Percentiles rank a stretch among this genome's conserved stretches.
Evolutionary conservation across 2,888 invertebrate species (phyloP).

Genomic region (Prosopocoilus inquinatus): DNA sequence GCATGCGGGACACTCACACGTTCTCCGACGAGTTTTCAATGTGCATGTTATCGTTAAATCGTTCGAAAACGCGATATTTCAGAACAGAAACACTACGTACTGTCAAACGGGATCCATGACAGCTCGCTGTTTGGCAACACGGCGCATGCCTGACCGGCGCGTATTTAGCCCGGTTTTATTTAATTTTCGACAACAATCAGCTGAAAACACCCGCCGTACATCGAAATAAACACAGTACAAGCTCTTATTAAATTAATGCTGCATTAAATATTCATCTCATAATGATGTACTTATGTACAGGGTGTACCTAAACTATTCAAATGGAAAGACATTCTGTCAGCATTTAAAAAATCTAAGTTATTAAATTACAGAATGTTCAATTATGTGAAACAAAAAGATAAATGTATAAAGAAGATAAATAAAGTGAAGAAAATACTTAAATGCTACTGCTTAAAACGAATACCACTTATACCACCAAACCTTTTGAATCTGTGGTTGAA

Average conservation of each 20-base stretch:
- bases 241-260: too few species aligned
- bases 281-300: too few species aligned
- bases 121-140: slow-evolving; percentile 39
- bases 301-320: too few species aligned
- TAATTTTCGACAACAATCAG: neutral
- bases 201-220: too few species aligned
- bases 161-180: slow-evolving; percentile 9
- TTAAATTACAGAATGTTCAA: too few species aligned
- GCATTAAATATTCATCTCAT: too few species aligned
- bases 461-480: too few species aligned
- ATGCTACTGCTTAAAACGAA: neutral
- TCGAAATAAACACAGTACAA: too few species aligned
- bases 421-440: neutral
- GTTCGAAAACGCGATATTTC: slow-evolving; percentile 45
- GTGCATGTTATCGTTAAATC: slow-evolving; percentile 41
- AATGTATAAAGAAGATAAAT: neutral
- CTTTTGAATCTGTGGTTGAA: too few species aligned
- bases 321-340: too few species aligned
- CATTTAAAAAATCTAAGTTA: too few species aligned
- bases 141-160: slow-evolving; percentile 30
- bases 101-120: slow-evolving; percentile 50
- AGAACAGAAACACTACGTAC: slow-evolving; percentile 45
- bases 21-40: slow-evolving; percentile 35
- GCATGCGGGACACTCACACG: slow-evolving; percentile 37
- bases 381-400: neutral